phyloP scores from a whole-genome alignment of 1,140 invertebrate genomes.

The Hesperophylax magnus region DNA sequence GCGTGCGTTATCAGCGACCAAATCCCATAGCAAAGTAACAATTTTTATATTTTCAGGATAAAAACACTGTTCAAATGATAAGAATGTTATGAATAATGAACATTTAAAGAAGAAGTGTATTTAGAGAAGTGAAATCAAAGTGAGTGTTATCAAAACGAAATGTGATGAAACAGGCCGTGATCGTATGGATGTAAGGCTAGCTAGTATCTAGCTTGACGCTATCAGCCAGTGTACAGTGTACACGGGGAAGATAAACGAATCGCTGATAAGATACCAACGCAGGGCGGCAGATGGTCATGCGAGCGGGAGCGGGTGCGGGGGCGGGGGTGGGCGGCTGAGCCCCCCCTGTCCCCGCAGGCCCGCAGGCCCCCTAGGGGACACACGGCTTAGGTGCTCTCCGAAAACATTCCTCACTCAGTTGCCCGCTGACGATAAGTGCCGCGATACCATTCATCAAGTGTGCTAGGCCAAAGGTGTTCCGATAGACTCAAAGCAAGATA shows the following conservation, averaged over 20 bases:
- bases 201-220: neutral
- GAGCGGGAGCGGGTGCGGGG: constrained; percentile 19
- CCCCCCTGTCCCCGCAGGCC: constrained; percentile 22
- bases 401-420: neutral
- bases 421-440: neutral
- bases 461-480: neutral
- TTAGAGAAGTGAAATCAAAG: neutral
- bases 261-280: constrained; percentile 46
- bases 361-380: constrained; percentile 10
- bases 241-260: constrained; percentile 35
- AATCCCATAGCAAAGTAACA: neutral
- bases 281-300: constrained; percentile 37
- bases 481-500: neutral
- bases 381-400: neutral
- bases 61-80: neutral
- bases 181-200: neutral
- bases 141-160: neutral
- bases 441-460: no score
- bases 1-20: constrained; percentile 10
- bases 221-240: constrained; percentile 15
- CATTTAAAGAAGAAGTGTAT: neutral
- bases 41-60: constrained; percentile 15
- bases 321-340: constrained; percentile 44
- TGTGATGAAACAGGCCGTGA: constrained; percentile 16
- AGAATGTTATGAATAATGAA: neutral